Percentiles rank a stretch among this genome's conserved stretches.
These are phyloP conservation scores for Lonchura striata DNA, from an alignment of 2,113 vertebrate genomes.

Conservation along the genomic window DNA sequence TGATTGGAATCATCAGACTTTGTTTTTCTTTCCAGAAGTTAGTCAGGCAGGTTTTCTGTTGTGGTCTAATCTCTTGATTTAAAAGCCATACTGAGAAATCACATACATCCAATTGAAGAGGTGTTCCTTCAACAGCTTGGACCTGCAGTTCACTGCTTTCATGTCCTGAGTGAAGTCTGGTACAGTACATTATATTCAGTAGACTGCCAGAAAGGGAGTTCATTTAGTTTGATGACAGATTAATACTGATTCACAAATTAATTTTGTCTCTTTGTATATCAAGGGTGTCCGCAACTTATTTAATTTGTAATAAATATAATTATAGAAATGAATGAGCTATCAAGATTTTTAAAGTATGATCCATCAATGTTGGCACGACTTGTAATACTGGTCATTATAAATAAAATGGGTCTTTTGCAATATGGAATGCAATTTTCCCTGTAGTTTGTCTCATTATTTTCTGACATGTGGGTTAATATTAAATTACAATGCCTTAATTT, in stretches of 20 bases:
- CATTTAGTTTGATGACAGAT: slow-evolving; percentile 73
- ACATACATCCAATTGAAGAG: neutral
- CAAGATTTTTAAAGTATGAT: slow-evolving; percentile 84
- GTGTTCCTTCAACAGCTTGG: neutral
- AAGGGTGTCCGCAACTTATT: slow-evolving; percentile 79
- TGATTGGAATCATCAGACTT: neutral
- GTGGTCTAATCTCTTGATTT: neutral
- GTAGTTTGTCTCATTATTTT: slow-evolving; percentile 79
- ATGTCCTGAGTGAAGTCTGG: neutral
- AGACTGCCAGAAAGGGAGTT: slow-evolving; percentile 69
- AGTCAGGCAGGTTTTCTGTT: neutral
- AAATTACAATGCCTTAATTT: slow-evolving; percentile 82
- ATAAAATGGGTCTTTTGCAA: slow-evolving; percentile 80
- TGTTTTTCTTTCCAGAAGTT: neutral
- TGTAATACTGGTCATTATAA: slow-evolving; percentile 81
- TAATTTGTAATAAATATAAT: slow-evolving; percentile 86
- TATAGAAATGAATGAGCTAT: slow-evolving; percentile 93
- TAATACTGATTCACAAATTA: slow-evolving; percentile 85
- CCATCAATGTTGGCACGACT: slow-evolving; percentile 83
- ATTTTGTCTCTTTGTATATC: slow-evolving; percentile 81
- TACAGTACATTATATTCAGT: slow-evolving; percentile 38
- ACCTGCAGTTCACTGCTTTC: neutral
- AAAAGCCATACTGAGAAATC: neutral
- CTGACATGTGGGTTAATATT: slow-evolving; percentile 80
- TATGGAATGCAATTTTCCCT: slow-evolving; percentile 79